Evolutionary conservation across 2,888 invertebrate species (phyloP).

Genomic region (Amitus sp.): DNA sequence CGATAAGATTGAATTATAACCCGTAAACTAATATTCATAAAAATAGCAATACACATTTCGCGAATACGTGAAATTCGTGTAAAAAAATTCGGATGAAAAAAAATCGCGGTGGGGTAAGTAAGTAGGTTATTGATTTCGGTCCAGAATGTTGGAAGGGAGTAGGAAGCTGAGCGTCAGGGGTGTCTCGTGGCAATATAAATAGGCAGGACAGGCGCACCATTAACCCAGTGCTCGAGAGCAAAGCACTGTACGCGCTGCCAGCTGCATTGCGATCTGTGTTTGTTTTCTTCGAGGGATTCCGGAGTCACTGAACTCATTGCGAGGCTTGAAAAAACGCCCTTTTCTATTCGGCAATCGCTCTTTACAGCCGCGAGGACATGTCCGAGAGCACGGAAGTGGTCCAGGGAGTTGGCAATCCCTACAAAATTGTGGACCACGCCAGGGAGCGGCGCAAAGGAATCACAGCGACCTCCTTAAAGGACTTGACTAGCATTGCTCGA

Average conservation of each 20-base stretch:
- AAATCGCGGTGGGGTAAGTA: conserved; percentile 48
- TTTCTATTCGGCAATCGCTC: conserved; percentile 1
- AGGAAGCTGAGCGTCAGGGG: conserved; percentile 50
- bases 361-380: conserved; percentile 15
- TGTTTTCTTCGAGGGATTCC: conserved; percentile 19
- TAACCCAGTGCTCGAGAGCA: conserved; percentile 64
- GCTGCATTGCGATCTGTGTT: too few species aligned
- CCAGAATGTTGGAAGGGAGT: conserved; percentile 52
- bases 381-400: conserved; percentile 44
- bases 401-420: conserved; percentile 70
- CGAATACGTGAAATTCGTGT: too few species aligned
- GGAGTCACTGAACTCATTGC: conserved; percentile 54
- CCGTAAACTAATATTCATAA: too few species aligned
- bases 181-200: conserved; percentile 60
- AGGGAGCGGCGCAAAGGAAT: conserved; percentile 85
- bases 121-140: conserved; percentile 62
- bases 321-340: background rate
- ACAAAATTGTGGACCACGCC: conserved; percentile 82
- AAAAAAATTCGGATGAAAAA: conserved; percentile 21
- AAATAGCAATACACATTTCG: too few species aligned
- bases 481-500: conserved; percentile 79
- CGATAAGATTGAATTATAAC: too few species aligned
- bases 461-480: conserved; percentile 82
- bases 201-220: conserved; percentile 63
- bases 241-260: too few species aligned